Conservation (phyloP, 1,140 invertebrate species). For the Leptinotarsa undecemlineata region DNA sequence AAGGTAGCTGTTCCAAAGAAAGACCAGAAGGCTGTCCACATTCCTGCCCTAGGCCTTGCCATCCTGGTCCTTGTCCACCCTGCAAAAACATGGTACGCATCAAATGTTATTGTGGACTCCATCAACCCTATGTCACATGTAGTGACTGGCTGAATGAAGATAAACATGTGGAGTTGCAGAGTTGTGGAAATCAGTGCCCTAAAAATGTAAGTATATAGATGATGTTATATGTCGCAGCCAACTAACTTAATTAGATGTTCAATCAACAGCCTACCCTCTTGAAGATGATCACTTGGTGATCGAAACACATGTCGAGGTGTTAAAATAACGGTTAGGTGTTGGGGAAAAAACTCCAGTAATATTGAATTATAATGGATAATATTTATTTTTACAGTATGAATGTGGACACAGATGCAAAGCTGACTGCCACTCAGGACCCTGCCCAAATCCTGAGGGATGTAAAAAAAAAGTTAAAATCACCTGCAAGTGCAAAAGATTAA, state of each 20-base stretch:
- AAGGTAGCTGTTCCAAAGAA: slow-evolving; percentile 67
- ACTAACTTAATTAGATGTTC: too few species aligned
- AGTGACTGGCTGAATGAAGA: slow-evolving; percentile 63
- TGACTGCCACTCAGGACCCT: slow-evolving; percentile 77
- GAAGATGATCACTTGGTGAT: too few species aligned
- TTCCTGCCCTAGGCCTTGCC: slow-evolving; percentile 75
- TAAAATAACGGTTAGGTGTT: too few species aligned
- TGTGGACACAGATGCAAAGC: slow-evolving; percentile 78
- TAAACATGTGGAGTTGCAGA: slow-evolving; percentile 62
- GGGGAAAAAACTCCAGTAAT: too few species aligned
- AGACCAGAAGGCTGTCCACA: slow-evolving; percentile 80
- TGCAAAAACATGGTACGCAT: slow-evolving; percentile 75
- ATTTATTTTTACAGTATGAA: slow-evolving; percentile 61
- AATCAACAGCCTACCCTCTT: too few species aligned
- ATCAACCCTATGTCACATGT: slow-evolving; percentile 75
- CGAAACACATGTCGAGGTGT: too few species aligned
- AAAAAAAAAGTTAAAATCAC: slow-evolving; percentile 78
- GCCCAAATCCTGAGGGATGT: slow-evolving; percentile 70
- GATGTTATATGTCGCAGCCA: too few species aligned
- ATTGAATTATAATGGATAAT: slow-evolving; percentile 12
- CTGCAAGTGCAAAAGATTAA: slow-evolving; percentile 79
- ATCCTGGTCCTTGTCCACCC: slow-evolving; percentile 68
- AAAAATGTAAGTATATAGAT: slow-evolving; percentile 67
- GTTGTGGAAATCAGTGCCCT: slow-evolving; percentile 84
- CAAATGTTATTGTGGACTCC: slow-evolving; percentile 80